These are phyloP conservation scores for Myiotriccus ornatus DNA, from an alignment of 2,797 vertebrate genomes.

Conservation along the genomic window DNA sequence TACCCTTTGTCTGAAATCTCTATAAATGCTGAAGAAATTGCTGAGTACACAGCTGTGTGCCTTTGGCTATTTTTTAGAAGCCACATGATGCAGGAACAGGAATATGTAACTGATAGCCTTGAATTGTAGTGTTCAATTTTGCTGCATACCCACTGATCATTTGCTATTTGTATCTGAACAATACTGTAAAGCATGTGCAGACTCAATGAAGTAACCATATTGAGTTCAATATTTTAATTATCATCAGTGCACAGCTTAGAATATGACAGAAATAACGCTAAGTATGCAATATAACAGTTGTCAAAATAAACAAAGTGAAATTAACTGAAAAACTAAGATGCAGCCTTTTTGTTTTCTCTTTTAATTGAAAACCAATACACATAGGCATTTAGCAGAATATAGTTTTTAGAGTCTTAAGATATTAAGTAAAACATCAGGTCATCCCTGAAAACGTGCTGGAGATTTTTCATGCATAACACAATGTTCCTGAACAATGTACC, in stretches of 20 bases:
- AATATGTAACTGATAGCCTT: background rate
- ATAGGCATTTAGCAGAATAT: background rate
- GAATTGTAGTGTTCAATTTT: background rate
- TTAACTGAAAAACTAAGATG: background rate
- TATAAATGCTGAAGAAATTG: background rate
- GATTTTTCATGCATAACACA: background rate
- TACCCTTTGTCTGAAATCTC: background rate
- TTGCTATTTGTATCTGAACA: background rate
- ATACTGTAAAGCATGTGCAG: background rate
- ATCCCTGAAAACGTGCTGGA: background rate
- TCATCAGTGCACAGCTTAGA: background rate
- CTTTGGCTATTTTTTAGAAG: background rate
- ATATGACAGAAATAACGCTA: background rate
- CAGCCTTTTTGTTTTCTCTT: background rate
- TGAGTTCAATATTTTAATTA: background rate
- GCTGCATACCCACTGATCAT: background rate
- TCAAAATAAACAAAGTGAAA: background rate
- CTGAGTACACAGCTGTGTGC: background rate
- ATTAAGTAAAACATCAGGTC: background rate
- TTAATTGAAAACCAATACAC: background rate
- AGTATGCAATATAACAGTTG: background rate
- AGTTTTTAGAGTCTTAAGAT: background rate
- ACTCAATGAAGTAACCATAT: background rate
- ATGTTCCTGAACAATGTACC: background rate
- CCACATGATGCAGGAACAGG: accelerated